These are phyloP conservation scores for Tipula lateralis DNA, from an alignment of 2,888 invertebrate genomes.

Conservation along the genomic window DNA sequence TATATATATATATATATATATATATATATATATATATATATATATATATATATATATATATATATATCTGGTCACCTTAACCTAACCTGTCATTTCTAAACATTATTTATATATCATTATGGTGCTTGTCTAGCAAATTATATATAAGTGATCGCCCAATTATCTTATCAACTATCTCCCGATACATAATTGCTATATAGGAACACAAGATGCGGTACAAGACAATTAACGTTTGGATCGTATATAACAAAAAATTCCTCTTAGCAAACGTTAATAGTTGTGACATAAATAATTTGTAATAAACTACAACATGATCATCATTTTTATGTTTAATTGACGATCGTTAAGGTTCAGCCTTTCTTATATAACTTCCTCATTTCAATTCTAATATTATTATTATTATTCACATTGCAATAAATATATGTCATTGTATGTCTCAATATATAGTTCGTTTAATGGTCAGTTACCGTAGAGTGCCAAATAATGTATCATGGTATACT, in stretches of 20 bases:
- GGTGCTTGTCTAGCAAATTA: too few relatives aligned
- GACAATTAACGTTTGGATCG: background rate
- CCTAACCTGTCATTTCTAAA: too few relatives aligned
- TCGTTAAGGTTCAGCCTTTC: background rate
- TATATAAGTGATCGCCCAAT: too few relatives aligned
- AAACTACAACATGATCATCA: background rate
- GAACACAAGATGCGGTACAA: too few relatives aligned
- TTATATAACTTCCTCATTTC: background rate
- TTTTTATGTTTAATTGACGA: background rate
- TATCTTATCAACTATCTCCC: too few relatives aligned
- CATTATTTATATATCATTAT: too few relatives aligned
- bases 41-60: too few relatives aligned
- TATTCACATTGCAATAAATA: background rate
- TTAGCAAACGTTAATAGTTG: background rate
- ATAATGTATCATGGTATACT: too few relatives aligned
- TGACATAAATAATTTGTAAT: background rate
- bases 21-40: too few relatives aligned
- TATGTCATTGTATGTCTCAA: conserved; percentile 5
- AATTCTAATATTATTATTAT: background rate
- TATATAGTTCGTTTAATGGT: background rate
- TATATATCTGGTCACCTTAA: too few relatives aligned
- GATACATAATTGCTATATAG: too few relatives aligned
- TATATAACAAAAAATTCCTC: background rate
- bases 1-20: background rate
- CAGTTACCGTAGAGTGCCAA: too few relatives aligned